phyloP scores from a whole-genome alignment of 2,797 vertebrate species.

The Micropoecilia bifurca region DNA sequence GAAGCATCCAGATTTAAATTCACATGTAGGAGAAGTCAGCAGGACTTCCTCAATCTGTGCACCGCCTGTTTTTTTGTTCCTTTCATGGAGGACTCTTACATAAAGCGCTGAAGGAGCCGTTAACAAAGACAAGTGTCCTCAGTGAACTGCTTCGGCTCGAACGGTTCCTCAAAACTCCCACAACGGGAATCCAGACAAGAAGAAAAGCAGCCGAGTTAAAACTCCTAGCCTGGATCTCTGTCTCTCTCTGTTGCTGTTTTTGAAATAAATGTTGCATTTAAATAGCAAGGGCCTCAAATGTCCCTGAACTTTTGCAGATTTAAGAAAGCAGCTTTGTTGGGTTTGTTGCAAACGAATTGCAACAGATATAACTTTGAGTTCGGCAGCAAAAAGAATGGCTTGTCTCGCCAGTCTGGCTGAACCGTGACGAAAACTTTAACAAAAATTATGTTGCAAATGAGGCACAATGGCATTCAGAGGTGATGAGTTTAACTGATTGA shows the following conservation, averaged over 20 bases:
- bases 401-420: neutral
- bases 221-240: neutral
- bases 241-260: neutral
- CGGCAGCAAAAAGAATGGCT: neutral
- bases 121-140: constrained; percentile 57
- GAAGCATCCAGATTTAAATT: constrained; percentile 59
- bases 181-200: neutral
- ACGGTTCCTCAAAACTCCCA: neutral
- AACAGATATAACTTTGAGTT: neutral
- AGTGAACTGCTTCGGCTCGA: constrained; percentile 34
- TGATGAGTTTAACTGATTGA: neutral
- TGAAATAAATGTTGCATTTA: neutral
- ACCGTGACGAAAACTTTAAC: neutral
- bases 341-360: neutral
- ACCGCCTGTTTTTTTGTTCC: constrained; percentile 15
- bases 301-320: constrained; percentile 1
- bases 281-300: neutral
- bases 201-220: neutral
- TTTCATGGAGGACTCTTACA: constrained; percentile 65
- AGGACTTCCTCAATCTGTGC: constrained; percentile 58
- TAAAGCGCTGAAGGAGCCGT: constrained; percentile 61
- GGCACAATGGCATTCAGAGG: neutral
- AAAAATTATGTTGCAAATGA: neutral
- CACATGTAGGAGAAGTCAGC: constrained; percentile 49
- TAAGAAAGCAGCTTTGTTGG: neutral